Evolutionary conservation across 2,888 invertebrate species (phyloP).

Genomic region (Campopleginae sp.): DNA sequence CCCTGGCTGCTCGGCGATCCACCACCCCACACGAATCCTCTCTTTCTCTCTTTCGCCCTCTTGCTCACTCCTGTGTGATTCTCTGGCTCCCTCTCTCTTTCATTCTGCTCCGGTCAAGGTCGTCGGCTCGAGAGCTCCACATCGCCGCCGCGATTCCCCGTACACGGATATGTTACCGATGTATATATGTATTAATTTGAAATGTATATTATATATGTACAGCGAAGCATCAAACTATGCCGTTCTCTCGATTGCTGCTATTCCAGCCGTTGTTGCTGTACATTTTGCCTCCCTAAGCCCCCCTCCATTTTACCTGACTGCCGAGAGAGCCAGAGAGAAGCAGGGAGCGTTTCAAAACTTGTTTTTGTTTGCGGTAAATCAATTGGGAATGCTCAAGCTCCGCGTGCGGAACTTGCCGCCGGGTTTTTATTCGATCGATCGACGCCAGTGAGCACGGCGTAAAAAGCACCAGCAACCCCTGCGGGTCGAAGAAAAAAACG

Average conservation of each 20-base stretch:
- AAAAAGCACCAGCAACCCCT: conserved; percentile 6
- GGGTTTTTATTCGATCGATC: conserved; percentile 52
- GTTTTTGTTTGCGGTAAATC: conserved; percentile 60
- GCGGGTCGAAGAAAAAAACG: conserved; percentile 2
- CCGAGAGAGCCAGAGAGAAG: neutral
- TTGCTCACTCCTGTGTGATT: neutral
- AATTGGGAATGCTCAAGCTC: conserved; percentile 48
- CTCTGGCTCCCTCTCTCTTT: conserved; percentile 50
- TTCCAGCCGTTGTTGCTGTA: conserved; percentile 20
- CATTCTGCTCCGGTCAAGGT: conserved; percentile 69
- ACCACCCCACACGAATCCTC: conserved; percentile 57
- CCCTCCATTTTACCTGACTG: conserved; percentile 6
- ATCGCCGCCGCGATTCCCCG: conserved; percentile 62
- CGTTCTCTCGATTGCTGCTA: conserved; percentile 18
- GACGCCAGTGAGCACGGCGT: neutral
- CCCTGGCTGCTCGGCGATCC: conserved; percentile 62
- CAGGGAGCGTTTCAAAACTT: conserved; percentile 47
- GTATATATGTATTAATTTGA: conserved; percentile 29
- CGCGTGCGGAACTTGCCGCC: conserved; percentile 49
- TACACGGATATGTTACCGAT: conserved; percentile 47
- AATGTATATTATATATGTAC: conserved; percentile 25
- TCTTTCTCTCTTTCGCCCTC: conserved; percentile 19
- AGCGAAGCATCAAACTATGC: conserved; percentile 19
- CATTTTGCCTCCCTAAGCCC: conserved; percentile 20
- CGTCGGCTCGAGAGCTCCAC: conserved; percentile 67